These are phyloP conservation scores for Caenorhabditis virilis DNA, from an alignment of 2,888 invertebrate genomes.

Conservation along the genomic window DNA sequence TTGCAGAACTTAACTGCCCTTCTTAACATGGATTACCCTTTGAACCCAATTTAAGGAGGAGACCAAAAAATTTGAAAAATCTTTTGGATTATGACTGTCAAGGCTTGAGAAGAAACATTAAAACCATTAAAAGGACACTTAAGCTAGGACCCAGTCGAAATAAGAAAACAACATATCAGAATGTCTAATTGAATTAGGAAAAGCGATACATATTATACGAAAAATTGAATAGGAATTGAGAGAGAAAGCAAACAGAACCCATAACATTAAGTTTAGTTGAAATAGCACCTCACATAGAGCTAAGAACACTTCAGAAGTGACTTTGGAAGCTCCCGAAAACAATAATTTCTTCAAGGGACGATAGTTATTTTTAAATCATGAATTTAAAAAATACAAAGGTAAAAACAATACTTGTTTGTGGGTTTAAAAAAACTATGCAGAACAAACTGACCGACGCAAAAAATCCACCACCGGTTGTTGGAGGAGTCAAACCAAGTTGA, in stretches of 20 bases:
- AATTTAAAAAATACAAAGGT: background rate
- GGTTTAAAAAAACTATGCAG: conserved; percentile 2
- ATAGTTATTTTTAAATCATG: too few species aligned
- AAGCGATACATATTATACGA: background rate
- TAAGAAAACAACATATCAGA: conserved; percentile 39
- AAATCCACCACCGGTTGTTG: conserved; percentile 46
- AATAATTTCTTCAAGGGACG: too few species aligned
- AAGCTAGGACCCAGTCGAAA: conserved; percentile 30
- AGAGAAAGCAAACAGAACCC: conserved; percentile 19
- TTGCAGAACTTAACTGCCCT: too few species aligned
- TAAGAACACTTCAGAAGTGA: too few species aligned
- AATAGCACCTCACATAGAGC: too few species aligned
- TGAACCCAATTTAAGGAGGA: background rate
- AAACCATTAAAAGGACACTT: conserved; percentile 16
- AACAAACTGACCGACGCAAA: conserved; percentile 49
- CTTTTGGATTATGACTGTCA: background rate
- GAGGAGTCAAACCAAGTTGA: conserved; percentile 44
- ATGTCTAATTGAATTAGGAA: conserved; percentile 32
- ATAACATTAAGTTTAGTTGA: conserved; percentile 41
- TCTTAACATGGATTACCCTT: background rate
- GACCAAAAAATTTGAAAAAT: background rate
- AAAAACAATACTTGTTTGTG: background rate
- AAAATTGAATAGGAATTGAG: conserved; percentile 1
- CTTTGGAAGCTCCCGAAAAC: too few species aligned
- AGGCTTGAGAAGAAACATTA: background rate